Conservation (phyloP, 2,888 invertebrate genomes). For the Pogonocherus hispidulus region DNA sequence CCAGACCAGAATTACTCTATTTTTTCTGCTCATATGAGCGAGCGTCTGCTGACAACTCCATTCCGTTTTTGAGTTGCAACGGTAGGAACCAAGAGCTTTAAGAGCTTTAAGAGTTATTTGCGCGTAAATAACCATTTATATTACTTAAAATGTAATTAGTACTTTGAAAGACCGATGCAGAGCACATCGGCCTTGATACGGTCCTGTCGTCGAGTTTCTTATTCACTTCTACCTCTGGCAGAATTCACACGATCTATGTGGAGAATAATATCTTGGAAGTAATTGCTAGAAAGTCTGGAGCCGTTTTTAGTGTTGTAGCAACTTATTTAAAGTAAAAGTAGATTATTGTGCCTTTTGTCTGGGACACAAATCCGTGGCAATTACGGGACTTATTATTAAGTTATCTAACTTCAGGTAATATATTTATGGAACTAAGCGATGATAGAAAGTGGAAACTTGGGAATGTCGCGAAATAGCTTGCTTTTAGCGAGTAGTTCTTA, state of each 20-base stretch:
- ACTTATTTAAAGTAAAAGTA: not conserved
- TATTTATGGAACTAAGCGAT: not conserved
- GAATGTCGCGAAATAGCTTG: no score
- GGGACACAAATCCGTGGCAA: not conserved
- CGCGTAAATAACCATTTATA: no score
- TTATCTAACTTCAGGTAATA: not conserved
- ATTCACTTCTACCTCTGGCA: not conserved
- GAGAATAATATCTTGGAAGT: not conserved
- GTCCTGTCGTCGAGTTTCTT: not conserved
- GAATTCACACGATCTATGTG: not conserved
- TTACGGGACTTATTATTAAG: not conserved
- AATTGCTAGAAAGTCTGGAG: not conserved
- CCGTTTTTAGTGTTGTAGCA: not conserved
- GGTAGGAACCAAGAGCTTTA: no score
- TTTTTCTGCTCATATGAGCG: no score
- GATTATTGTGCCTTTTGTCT: not conserved
- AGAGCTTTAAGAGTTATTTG: no score
- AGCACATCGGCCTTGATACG: not conserved
- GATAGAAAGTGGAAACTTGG: no score
- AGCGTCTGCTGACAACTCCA: no score
- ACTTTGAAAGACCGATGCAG: no score
- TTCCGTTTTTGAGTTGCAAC: no score
- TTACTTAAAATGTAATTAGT: no score
- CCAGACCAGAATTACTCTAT: no score
- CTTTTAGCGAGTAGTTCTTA: no score